A percentile compares a stretch with the other conserved stretches of the same genome.
Conservation (phyloP, 92 coral and sea anemone species). For the Zoanthus sociatus region DNA sequence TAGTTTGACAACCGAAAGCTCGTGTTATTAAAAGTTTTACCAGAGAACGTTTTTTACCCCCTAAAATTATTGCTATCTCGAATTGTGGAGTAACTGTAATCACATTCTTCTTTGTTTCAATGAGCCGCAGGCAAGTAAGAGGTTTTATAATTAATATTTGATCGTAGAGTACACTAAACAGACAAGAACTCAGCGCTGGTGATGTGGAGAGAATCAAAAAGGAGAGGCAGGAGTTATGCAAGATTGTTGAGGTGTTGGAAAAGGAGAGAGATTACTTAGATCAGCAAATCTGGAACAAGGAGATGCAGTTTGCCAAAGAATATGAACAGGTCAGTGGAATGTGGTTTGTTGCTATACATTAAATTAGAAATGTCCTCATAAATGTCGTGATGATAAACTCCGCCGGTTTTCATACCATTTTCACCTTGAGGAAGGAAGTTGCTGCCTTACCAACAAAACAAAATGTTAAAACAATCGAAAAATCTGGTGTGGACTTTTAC, state of each 20-base stretch:
- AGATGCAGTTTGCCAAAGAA: slow-evolving; percentile 89
- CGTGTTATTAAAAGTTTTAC: no score
- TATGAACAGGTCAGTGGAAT: slow-evolving; percentile 82
- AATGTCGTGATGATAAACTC: neutral
- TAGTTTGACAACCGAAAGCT: no score
- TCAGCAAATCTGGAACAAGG: slow-evolving; percentile 94
- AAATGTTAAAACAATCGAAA: no score
- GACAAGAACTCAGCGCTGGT: slow-evolving; percentile 93
- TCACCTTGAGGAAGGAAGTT: no score
- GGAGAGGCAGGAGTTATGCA: slow-evolving; percentile 79
- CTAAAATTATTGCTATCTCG: neutral
- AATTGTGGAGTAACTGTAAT: neutral
- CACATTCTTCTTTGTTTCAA: neutral
- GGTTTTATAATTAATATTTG: neutral
- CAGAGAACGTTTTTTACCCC: no score
- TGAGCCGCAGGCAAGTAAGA: neutral
- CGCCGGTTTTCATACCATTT: no score
- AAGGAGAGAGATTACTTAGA: slow-evolving; percentile 81
- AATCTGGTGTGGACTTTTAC: no score
- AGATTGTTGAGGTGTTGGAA: slow-evolving; percentile 70
- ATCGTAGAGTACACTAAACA: slow-evolving; percentile 69
- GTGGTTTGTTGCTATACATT: neutral
- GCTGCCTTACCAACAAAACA: no score
- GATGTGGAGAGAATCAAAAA: slow-evolving; percentile 94
- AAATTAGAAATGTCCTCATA: neutral